These are phyloP conservation scores for Protaetia brevitarsis DNA, from an alignment of 1,140 invertebrate species.

Conservation along the genomic window DNA sequence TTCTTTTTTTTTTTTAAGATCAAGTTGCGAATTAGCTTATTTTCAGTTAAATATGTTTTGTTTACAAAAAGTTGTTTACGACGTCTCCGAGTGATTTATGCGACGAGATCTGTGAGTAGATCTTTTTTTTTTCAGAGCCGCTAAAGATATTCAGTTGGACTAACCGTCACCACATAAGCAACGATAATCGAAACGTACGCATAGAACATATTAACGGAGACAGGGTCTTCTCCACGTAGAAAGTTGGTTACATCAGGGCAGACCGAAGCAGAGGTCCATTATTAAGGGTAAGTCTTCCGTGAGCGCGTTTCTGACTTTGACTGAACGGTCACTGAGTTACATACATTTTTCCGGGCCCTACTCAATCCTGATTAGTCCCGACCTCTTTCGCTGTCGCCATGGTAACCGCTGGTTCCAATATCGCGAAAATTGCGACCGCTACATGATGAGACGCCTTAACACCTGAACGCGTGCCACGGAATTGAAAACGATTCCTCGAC, in stretches of 20 bases:
- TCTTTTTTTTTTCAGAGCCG: too few relatives aligned
- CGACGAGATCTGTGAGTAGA: neutral
- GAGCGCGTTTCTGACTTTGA: slow-evolving; percentile 2
- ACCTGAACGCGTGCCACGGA: slow-evolving; percentile 11
- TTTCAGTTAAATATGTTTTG: neutral
- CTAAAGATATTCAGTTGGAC: too few relatives aligned
- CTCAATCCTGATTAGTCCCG: slow-evolving; percentile 7
- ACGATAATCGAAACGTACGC: too few relatives aligned
- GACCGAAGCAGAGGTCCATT: slow-evolving; percentile 5
- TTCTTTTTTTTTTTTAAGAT: neutral
- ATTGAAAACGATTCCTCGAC: slow-evolving; percentile 1
- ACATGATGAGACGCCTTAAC: slow-evolving; percentile 7
- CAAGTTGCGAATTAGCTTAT: neutral
- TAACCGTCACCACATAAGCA: too few relatives aligned
- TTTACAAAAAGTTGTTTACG: neutral
- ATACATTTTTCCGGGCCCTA: slow-evolving; percentile 3
- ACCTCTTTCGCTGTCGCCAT: neutral
- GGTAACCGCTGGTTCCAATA: neutral
- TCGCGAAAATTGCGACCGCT: slow-evolving; percentile 12
- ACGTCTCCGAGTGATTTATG: neutral
- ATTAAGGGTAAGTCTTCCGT: neutral
- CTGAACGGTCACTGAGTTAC: neutral
- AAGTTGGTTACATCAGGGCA: too few relatives aligned
- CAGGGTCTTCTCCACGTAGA: too few relatives aligned
- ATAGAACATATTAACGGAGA: too few relatives aligned